Evolutionary conservation across 1,140 invertebrate species (phyloP), one percentile per base, ranked within the genome.

Genomic region (Lasioglossum baleicum): DNA sequence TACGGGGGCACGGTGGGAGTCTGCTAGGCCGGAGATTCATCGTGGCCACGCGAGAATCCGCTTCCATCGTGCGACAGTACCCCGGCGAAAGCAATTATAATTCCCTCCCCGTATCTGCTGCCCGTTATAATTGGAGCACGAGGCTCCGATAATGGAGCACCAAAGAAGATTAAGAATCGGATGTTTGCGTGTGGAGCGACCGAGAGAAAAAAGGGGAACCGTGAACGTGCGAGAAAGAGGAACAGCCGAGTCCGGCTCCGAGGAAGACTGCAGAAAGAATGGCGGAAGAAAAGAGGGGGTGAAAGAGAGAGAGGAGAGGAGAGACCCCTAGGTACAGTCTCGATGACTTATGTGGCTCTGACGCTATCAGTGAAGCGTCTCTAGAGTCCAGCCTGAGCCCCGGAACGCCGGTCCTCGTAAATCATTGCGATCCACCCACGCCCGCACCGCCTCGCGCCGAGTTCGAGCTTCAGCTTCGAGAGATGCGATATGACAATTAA

Each of bases 261-360:
- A 51, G 63, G 67, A 84, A 77, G 72, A 66, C 64, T 61, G 76
- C 74, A 77, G 26, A 70, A 69, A 69, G 60, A 75, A 51, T 48
- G 64, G 31, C 26, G 69, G 75, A 61, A 20, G 22, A 20, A 13
- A 17, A n/a, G 63, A 64, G 31, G 74, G 70, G 78, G 76, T n/a
- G 15, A 82, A 13, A 48, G 78, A 31, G 61, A 17, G 35, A 53
- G 26, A 48, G 58, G 77, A 84, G 56, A 58, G 83, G 75, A 84
- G 56, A 71, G 80, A 86, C 70, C 88, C 85, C 84, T 90, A 88
- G 86, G 87, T 89, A 86, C 82, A 90, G 88, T 88, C 89, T 90
- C 91, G 92, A 93, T 93, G 92, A 93, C 92, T 93, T 92, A 93
- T 93, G 92, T 92, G 91, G 90, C 91, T 93, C 92, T 93, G 92